phyloP scores from a whole-genome alignment of 2,797 vertebrate species.

The Columba guinea region DNA sequence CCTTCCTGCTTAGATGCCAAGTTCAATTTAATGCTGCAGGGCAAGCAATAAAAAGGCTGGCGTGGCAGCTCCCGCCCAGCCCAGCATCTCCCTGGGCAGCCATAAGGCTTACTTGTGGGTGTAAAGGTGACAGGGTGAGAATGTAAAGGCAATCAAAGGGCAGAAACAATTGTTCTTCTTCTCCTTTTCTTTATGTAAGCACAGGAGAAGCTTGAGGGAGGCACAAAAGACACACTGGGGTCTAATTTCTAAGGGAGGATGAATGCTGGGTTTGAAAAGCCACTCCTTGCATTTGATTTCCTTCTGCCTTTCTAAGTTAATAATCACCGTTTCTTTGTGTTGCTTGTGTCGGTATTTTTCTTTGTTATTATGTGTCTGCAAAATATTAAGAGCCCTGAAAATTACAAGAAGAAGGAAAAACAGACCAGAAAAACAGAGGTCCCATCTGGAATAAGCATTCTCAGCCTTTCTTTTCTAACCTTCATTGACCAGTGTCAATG shows the following conservation, averaged over 20 bases:
- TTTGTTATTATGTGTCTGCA: slow-evolving; percentile 7
- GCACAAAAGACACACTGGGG: not conserved
- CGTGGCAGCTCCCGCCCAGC: not conserved
- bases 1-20: slow-evolving; percentile 52
- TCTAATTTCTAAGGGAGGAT: slow-evolving; percentile 12
- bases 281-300: not conserved
- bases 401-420: slow-evolving; percentile 22
- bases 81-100: not conserved
- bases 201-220: not conserved
- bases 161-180: slow-evolving; percentile 2
- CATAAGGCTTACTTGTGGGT: not conserved
- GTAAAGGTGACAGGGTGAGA: not conserved
- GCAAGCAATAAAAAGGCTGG: slow-evolving; percentile 21
- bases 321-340: slow-evolving; percentile 17
- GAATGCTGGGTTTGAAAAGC: slow-evolving; percentile 5
- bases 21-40: not conserved
- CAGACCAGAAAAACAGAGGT: not conserved
- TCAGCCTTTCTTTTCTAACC: not conserved
- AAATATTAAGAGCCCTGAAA: slow-evolving; percentile 37
- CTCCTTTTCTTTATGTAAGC: not conserved
- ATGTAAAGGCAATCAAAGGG: not conserved
- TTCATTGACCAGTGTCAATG: not conserved
- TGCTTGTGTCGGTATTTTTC: not conserved
- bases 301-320: slow-evolving; percentile 23
- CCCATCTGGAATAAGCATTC: not conserved